A percentile compares a stretch with the other conserved stretches of the same genome.
phyloP scores from a whole-genome alignment of 2,888 invertebrate species.

The Pterostichus niger region DNA sequence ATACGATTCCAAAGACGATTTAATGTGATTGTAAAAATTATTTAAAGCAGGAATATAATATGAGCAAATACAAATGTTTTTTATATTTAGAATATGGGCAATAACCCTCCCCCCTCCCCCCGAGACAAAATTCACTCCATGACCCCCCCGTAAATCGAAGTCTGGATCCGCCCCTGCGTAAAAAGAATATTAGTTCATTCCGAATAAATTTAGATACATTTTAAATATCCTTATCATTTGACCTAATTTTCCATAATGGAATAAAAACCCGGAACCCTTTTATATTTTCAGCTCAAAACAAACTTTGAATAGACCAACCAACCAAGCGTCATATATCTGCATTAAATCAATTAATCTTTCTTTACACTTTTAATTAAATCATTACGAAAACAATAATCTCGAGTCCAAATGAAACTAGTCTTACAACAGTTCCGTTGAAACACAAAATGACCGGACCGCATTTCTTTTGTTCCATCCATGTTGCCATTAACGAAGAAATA shows the following conservation, averaged over 20 bases:
- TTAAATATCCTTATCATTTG: constrained; percentile 1
- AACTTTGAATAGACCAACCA: constrained; percentile 38
- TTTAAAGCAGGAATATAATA: too few species aligned
- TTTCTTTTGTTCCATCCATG: constrained; percentile 25
- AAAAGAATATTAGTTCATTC: too few species aligned
- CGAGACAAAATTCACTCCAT: too few species aligned
- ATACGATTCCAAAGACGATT: too few species aligned
- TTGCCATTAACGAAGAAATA: constrained; percentile 50
- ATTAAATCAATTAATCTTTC: constrained; percentile 50
- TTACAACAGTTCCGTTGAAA: not conserved
- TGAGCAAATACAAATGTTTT: too few species aligned
- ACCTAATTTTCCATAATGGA: constrained; percentile 34
- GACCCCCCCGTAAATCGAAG: too few species aligned
- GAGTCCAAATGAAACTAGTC: constrained; percentile 21
- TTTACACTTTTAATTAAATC: constrained; percentile 43
- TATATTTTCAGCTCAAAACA: constrained; percentile 28
- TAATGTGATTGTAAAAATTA: too few species aligned
- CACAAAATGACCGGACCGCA: constrained; percentile 7
- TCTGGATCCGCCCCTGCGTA: too few species aligned
- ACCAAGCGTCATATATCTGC: constrained; percentile 28
- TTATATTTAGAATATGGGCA: too few species aligned
- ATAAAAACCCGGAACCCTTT: constrained; percentile 32
- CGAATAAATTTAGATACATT: not conserved
- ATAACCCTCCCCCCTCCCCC: too few species aligned
- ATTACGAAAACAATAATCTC: constrained; percentile 39